Evolutionary conservation across 2,888 invertebrate genomes (phyloP).

Genomic region (Eubasilissa splendida): DNA sequence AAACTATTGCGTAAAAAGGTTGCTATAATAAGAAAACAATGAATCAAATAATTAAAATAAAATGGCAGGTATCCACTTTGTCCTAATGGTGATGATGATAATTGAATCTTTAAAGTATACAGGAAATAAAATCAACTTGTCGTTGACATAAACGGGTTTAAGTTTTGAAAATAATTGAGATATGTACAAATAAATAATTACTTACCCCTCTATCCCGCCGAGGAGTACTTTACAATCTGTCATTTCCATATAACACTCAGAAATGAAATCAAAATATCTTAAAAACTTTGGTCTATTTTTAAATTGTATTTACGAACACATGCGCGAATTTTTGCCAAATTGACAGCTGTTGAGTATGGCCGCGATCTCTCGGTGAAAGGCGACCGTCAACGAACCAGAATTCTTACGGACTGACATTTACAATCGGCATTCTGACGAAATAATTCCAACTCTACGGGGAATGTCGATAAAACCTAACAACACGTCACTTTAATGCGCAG

Average conservation of each 20-base stretch:
- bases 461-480: not conserved
- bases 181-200: slow-evolving; percentile 40
- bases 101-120: not conserved
- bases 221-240: slow-evolving; percentile 57
- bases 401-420: slow-evolving; percentile 22
- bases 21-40: too few species aligned
- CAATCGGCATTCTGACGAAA: slow-evolving; percentile 3
- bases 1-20: too few species aligned
- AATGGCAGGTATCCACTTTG: too few species aligned
- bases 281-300: not conserved
- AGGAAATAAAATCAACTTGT: not conserved
- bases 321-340: not conserved
- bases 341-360: slow-evolving; percentile 27
- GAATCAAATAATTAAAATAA: too few species aligned
- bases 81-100: too few species aligned
- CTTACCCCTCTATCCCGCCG: slow-evolving; percentile 63
- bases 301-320: slow-evolving; percentile 5
- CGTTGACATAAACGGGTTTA: slow-evolving; percentile 30
- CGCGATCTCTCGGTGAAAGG: slow-evolving; percentile 31
- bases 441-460: slow-evolving; percentile 7
- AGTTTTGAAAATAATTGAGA: slow-evolving; percentile 10
- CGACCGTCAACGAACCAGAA: slow-evolving; percentile 33
- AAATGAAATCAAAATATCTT: too few species aligned
- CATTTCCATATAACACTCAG: slow-evolving; percentile 34
- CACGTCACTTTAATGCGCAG: not conserved